Evolutionary conservation across 2,113 vertebrate genomes (phyloP), one percentile per base, ranked within the genome.

Genomic region (Neogobius melanostomus): DNA sequence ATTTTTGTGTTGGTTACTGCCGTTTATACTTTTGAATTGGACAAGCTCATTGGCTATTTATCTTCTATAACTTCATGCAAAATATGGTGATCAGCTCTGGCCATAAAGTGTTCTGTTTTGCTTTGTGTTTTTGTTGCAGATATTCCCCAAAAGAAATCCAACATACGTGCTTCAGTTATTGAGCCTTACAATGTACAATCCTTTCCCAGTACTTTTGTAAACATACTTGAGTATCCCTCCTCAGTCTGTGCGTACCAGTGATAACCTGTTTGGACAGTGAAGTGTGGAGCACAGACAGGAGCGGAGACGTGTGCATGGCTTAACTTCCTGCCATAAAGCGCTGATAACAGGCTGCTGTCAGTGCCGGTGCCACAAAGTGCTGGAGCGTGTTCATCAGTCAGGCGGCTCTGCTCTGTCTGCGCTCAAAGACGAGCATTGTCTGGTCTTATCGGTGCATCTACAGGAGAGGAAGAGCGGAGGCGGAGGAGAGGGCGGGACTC

Each of bases 241-340:
- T 66, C 49, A 65, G 11, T 12, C 46, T 42, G 28, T 59, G 56
- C 36, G 10, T 59, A 42, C 56, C 56, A 42, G 54, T 12, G 28
- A 59, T 42, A 59, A 59, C 56, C 12, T 59, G 56, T 43, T 59
- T 59, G 56, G 28, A 59, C 28, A 59, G 56, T 59, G 12, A 59
- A 59, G 12, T 11, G 73, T 62, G 85, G 51, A 36, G 28, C 28
- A 36, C 69, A 74, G 80, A 83, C 66, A 72, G 72, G 72, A 76
- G 49, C 59, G 64, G 51, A 84, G 82, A 82, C 62, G 1, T 86
- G 77, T 90, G 83, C 89, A 90, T 88, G 66, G 49, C 69, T 44
- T 14, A 46, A 72, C 87, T 87, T 92, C 90, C 89, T 91, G 85
- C 77, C 84, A 86, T 91, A 88, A 91, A 92, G 82, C 78, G 79